phyloP scores from a whole-genome alignment of 2,797 vertebrate genomes.

The Pangasius macronema region DNA sequence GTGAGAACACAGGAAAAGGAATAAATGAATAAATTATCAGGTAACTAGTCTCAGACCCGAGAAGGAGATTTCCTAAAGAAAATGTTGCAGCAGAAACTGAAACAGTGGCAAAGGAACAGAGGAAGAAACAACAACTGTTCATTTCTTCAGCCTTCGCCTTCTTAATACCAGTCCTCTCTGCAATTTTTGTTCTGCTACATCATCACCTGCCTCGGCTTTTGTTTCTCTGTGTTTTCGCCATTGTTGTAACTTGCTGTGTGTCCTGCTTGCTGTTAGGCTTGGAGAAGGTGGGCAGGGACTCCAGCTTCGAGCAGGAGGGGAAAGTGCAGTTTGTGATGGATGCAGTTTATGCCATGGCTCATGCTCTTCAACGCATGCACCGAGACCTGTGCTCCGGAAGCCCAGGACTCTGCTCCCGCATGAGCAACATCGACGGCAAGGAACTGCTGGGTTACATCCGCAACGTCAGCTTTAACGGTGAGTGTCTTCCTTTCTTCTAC shows the following conservation, averaged over 20 bases:
- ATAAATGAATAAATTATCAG: not conserved
- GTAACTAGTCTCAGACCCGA: not conserved
- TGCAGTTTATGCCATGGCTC: conserved; percentile 93
- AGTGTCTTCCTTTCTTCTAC: conserved; percentile 30
- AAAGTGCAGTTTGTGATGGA: conserved; percentile 98
- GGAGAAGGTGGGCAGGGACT: conserved; percentile 92
- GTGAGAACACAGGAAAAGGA: not conserved
- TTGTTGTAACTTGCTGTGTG: not conserved
- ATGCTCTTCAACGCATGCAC: conserved; percentile 92
- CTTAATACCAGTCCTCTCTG: not conserved
- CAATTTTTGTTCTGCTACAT: not conserved
- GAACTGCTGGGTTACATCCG: conserved; percentile 88
- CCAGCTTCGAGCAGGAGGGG: conserved; percentile 92
- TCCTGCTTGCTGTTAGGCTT: conserved; percentile 74
- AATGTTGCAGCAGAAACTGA: not conserved
- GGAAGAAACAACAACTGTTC: not conserved
- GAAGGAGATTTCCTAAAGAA: not conserved
- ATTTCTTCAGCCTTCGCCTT: not conserved
- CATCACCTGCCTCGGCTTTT: not conserved
- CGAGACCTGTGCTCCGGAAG: conserved; percentile 86
- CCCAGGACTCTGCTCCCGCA: conserved; percentile 86
- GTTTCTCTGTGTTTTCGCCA: not conserved
- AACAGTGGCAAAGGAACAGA: not conserved
- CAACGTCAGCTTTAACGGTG: conserved; percentile 91
- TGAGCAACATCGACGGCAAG: conserved; percentile 90